phyloP scores from a whole-genome alignment of 2,888 invertebrate genomes.

The Nesidiocoris tenuis region DNA sequence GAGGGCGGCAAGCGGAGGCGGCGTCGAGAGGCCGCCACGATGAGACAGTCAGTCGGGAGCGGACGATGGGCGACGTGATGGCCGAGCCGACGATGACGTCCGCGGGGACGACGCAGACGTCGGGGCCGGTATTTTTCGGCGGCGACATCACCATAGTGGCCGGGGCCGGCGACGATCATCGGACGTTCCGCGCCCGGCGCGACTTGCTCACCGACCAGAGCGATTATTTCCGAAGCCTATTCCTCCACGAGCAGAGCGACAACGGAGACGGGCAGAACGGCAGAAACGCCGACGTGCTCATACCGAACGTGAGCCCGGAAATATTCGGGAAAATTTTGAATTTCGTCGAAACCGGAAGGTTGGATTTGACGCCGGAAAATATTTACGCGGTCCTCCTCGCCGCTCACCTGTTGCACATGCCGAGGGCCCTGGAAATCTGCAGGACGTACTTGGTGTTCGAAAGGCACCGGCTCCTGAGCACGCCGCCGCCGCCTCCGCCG shows the following conservation, averaged over 20 bases:
- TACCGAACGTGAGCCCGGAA: conserved; percentile 53
- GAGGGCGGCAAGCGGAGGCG: background rate
- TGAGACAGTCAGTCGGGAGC: background rate
- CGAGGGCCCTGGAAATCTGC: conserved; percentile 68
- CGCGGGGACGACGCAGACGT: conserved; percentile 42
- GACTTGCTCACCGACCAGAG: conserved; percentile 67
- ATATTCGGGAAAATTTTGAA: conserved; percentile 67
- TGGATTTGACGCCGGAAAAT: conserved; percentile 68
- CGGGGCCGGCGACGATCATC: conserved; percentile 50
- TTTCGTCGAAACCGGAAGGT: conserved; percentile 73
- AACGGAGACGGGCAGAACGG: conserved; percentile 10
- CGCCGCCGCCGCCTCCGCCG: conserved; percentile 38
- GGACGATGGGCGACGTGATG: conserved; percentile 35
- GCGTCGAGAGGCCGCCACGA: background rate
- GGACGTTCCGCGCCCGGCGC: conserved; percentile 68
- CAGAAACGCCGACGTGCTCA: conserved; percentile 54
- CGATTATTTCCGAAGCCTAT: conserved; percentile 69
- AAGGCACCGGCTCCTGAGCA: conserved; percentile 51
- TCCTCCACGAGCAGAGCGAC: conserved; percentile 52
- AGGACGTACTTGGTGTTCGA: conserved; percentile 63
- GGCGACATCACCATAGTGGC: conserved; percentile 51
- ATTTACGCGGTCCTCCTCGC: conserved; percentile 71
- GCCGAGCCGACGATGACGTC: background rate
- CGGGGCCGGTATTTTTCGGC: conserved; percentile 7
- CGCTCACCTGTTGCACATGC: conserved; percentile 73